Evolutionary conservation across 2,888 invertebrate species (phyloP).

Genomic region (Suillia variegata): DNA sequence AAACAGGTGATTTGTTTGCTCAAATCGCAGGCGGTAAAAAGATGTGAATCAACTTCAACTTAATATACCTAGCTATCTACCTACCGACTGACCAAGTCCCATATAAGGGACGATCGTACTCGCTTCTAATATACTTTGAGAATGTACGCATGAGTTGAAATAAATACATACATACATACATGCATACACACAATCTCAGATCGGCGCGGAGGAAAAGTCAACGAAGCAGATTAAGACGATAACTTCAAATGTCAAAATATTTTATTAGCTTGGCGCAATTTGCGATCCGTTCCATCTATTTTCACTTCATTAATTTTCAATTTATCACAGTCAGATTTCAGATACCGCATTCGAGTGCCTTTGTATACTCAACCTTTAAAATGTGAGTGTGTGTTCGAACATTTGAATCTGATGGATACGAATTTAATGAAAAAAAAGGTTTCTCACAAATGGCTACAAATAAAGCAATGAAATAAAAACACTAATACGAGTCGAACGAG

Average conservation of each 20-base stretch:
- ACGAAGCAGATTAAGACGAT: slow-evolving; percentile 59
- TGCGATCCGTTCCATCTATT: slow-evolving; percentile 61
- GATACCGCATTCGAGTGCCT: slow-evolving; percentile 39
- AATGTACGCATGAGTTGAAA: too few relatives aligned
- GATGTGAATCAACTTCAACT: slow-evolving; percentile 8
- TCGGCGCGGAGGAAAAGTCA: slow-evolving; percentile 44
- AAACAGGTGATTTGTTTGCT: slow-evolving; percentile 39
- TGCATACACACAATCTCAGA: slow-evolving; percentile 12
- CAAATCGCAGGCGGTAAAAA: too few relatives aligned
- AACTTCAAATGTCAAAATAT: slow-evolving; percentile 60
- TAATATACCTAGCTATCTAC: too few relatives aligned
- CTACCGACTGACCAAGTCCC: too few relatives aligned
- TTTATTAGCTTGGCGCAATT: slow-evolving; percentile 60
- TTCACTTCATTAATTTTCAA: slow-evolving; percentile 60
- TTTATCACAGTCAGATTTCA: slow-evolving; percentile 59
- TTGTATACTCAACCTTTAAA: slow-evolving; percentile 7
- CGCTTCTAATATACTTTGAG: too few relatives aligned
- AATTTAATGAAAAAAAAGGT: slow-evolving; percentile 12
- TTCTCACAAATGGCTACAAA: slow-evolving; percentile 1
- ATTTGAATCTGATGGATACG: slow-evolving; percentile 6
- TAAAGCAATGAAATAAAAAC: slow-evolving; percentile 22
- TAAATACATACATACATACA: too few relatives aligned
- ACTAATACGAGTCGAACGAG: not conserved
- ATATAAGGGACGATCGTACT: too few relatives aligned
- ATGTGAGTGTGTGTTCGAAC: slow-evolving; percentile 5